Evolutionary conservation across 2,113 vertebrate genomes (phyloP), one percentile per base, ranked within the genome.

Genomic region (Megalops atlanticus): DNA sequence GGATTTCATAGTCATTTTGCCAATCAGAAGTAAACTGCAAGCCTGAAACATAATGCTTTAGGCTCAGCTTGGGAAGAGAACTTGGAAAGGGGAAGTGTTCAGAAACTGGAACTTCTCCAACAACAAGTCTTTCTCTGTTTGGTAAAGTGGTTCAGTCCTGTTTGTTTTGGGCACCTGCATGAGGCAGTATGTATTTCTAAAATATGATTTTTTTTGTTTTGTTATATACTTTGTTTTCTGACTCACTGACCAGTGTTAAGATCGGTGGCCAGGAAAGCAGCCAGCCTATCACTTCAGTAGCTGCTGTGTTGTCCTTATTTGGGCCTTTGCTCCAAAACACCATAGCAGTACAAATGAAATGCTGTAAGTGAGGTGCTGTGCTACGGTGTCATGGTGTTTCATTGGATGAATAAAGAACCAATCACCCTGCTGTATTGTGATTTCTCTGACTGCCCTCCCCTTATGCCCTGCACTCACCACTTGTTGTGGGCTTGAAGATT

Each of bases 131-230:
- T 52, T 40, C 78, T 49, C 31, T 24, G 40, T 79, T 82, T 36
- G n/a, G 49, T 39, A 47, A n/a, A 77, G 35, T 36, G 27, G 84
- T 69, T 81, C 52, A 69, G 81, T 78, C 3, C 33, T 70, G 45
- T 38, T 74, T 83, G 7, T 81, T 83, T 78, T 24, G 80, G 43
- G 74, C 71, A 83, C 70, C 43, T 84, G 86, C 89, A 88, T 90
- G 80, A 76, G 41, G 24, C 33, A 69, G 36, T 33, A 3, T 68
- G 76, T 78, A 78, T 69, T 69, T 27, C 40, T n/a, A 58, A 43
- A 58, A 77, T 77, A 49, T 36, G 35, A 54, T 33, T 24, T 80
- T 54, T 69, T 58, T 72, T 77, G 75, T 80, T 86, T 85, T 83
- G 70, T 75, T 86, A 78, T 84, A 82, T 86, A 82, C 85, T 83